phyloP scores from a whole-genome alignment of 2,797 vertebrate species.

The Hydrocynus forskahlii region DNA sequence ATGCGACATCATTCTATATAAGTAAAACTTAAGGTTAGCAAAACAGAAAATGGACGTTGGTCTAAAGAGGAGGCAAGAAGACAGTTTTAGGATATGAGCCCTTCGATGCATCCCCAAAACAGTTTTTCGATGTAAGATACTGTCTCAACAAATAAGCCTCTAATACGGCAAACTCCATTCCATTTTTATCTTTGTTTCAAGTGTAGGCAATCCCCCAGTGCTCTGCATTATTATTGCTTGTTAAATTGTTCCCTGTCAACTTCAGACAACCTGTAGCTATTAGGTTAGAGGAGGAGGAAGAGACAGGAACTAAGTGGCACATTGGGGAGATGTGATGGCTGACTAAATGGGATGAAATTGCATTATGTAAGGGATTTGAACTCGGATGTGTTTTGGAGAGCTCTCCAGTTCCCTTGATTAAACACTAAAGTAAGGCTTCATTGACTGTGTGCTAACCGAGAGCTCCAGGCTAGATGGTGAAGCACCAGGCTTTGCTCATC shows the following conservation, averaged over 20 bases:
- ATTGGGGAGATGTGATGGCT: constrained; percentile 68
- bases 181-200: constrained; percentile 26
- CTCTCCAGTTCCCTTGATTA: constrained; percentile 67
- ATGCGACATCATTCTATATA: no score
- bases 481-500: constrained; percentile 20
- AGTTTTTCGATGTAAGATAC: neutral
- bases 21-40: no score
- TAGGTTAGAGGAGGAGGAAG: constrained; percentile 43
- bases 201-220: constrained; percentile 5
- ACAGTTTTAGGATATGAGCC: neutral
- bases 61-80: neutral
- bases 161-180: constrained; percentile 13
- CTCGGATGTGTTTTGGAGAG: constrained; percentile 63
- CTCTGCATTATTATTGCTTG: constrained; percentile 64
- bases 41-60: no score
- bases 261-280: constrained; percentile 55
- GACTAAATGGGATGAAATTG: constrained; percentile 63
- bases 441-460: constrained; percentile 33
- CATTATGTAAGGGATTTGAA: constrained; percentile 59
- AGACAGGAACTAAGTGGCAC: constrained; percentile 61
- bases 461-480: neutral
- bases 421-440: constrained; percentile 63
- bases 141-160: constrained; percentile 13
- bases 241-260: constrained; percentile 67
- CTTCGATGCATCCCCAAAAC: neutral